Conservation (phyloP, 2,888 invertebrate genomes). For the Spicauda simplicius region DNA sequence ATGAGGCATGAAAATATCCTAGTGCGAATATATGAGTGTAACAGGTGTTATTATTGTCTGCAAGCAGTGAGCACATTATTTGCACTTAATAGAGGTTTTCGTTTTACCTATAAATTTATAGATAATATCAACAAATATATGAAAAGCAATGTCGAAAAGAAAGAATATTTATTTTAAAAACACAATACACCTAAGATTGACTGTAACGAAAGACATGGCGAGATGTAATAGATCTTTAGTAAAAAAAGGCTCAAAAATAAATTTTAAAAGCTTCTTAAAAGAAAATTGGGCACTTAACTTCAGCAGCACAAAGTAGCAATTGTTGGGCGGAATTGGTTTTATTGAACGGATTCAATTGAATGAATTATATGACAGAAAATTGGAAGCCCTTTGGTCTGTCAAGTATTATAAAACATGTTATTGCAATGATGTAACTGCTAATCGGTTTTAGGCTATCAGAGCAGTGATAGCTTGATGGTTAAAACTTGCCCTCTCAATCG, state of each 20-base stretch:
- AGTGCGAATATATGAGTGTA: too few species aligned
- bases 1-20: too few species aligned
- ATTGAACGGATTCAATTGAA: slow-evolving; percentile 20
- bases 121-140: too few species aligned
- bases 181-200: too few species aligned
- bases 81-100: too few species aligned
- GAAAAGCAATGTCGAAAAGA: neutral
- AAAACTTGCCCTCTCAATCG: too few species aligned
- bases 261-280: neutral
- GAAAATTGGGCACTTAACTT: neutral
- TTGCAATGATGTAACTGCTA: neutral
- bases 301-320: neutral
- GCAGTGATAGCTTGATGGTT: too few species aligned
- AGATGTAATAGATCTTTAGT: neutral
- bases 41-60: too few species aligned
- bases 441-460: too few species aligned
- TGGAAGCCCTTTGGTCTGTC: neutral
- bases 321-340: slow-evolving; percentile 13
- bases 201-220: too few species aligned
- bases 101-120: too few species aligned
- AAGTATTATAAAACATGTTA: neutral
- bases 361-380: slow-evolving; percentile 5
- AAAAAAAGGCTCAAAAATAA: neutral
- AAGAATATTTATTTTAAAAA: neutral
- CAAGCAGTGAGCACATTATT: too few species aligned